Conservation (phyloP, 2,888 invertebrate species). For the Lacanobia wlatinum region DNA sequence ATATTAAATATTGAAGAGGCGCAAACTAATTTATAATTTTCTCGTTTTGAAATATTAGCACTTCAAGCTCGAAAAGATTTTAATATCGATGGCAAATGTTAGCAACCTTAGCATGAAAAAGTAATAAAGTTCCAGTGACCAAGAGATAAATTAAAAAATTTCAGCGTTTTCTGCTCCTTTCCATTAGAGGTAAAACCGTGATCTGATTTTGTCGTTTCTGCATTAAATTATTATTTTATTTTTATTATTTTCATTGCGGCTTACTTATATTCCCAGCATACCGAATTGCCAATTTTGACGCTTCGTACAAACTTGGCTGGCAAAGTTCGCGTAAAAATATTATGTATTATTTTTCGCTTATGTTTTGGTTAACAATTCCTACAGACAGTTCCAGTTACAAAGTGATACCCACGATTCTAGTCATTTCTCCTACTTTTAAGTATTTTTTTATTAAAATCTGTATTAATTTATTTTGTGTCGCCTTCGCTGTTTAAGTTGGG, state of each 20-base stretch:
- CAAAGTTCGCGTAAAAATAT: constrained; percentile 33
- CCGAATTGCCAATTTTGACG: constrained; percentile 3
- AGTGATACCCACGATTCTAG: constrained; percentile 68
- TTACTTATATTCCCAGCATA: constrained; percentile 20
- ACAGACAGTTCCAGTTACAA: no score
- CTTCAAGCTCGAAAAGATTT: constrained; percentile 18
- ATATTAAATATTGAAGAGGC: constrained; percentile 3
- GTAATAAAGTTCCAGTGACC: constrained; percentile 2
- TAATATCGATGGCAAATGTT: constrained; percentile 36
- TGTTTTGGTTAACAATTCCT: constrained; percentile 29
- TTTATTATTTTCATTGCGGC: background rate
- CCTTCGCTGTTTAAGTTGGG: constrained; percentile 11
- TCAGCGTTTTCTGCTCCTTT: constrained; percentile 13
- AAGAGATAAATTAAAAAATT: background rate
- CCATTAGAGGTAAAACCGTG: constrained; percentile 2
- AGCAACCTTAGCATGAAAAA: constrained; percentile 10
- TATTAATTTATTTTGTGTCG: constrained; percentile 30
- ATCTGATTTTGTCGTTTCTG: background rate
- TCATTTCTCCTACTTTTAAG: constrained; percentile 64
- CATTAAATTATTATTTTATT: constrained; percentile 20
- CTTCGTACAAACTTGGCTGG: background rate
- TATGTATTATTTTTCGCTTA: constrained; percentile 5
- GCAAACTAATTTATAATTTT: constrained; percentile 16
- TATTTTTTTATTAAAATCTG: constrained; percentile 23
- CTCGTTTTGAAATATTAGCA: constrained; percentile 16